Percentiles rank a stretch among this genome's conserved stretches.
These are phyloP conservation scores for Cordilura impudica DNA, from an alignment of 2,888 invertebrate species.

Conservation along the genomic window DNA sequence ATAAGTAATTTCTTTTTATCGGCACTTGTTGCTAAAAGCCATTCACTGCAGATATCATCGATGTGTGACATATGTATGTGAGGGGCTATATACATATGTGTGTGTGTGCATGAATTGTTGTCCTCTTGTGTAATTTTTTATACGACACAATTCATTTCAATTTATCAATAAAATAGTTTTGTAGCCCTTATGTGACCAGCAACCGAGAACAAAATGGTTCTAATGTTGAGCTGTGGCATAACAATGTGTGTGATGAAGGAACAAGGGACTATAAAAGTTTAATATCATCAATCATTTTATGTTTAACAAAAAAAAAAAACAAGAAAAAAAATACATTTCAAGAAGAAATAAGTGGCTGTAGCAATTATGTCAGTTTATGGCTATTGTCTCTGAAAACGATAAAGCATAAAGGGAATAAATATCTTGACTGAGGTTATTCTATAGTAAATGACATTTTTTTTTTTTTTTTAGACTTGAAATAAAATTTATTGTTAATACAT, in stretches of 20 bases:
- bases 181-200: conserved; percentile 52
- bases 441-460: no score
- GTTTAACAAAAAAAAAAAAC: conserved; percentile 22
- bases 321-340: no score
- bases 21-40: conserved; percentile 55
- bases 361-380: conserved; percentile 52
- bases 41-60: conserved; percentile 31
- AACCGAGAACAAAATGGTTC: conserved; percentile 2
- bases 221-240: not conserved
- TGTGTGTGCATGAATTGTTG: not conserved
- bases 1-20: conserved; percentile 41
- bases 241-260: not conserved
- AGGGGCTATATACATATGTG: conserved; percentile 10
- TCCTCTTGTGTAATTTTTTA: conserved; percentile 27
- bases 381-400: conserved; percentile 55
- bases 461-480: no score
- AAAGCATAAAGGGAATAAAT: not conserved
- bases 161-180: conserved; percentile 61
- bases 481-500: no score
- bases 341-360: conserved; percentile 38
- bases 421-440: no score
- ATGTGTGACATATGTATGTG: not conserved
- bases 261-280: conserved; percentile 11
- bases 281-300: conserved; percentile 55
- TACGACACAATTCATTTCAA: conserved; percentile 56